phyloP scores from a whole-genome alignment of 2,888 invertebrate species.

The Electrophaes corylata region DNA sequence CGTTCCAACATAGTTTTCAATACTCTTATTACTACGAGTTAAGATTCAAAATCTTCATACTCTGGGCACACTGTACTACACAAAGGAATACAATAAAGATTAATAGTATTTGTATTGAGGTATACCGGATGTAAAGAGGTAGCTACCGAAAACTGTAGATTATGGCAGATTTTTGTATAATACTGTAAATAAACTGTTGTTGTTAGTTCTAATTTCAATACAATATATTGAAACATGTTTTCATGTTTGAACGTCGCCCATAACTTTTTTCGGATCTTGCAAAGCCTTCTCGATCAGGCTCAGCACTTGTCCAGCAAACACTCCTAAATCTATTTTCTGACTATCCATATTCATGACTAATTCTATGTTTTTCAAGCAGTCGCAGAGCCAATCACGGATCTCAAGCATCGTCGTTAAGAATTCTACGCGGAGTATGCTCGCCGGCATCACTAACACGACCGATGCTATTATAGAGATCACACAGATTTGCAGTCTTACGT shows the following conservation, averaged over 20 bases:
- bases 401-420: slow-evolving; percentile 87
- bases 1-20: background rate
- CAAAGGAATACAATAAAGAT: slow-evolving; percentile 11
- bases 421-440: slow-evolving; percentile 81
- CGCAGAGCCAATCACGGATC: slow-evolving; percentile 87
- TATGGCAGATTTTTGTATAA: background rate
- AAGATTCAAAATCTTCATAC: slow-evolving; percentile 37
- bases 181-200: background rate
- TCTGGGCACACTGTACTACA: slow-evolving; percentile 30
- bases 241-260: too few relatives aligned
- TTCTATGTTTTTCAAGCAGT: slow-evolving; percentile 80
- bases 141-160: background rate
- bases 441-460: slow-evolving; percentile 86
- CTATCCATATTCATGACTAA: slow-evolving; percentile 82
- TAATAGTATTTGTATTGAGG: background rate
- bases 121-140: background rate
- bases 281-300: slow-evolving; percentile 80
- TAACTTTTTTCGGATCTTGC: too few relatives aligned
- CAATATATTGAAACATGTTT: too few relatives aligned
- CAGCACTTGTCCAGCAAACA: slow-evolving; percentile 86
- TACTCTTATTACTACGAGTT: slow-evolving; percentile 13
- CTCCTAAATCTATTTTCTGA: slow-evolving; percentile 85
- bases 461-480: slow-evolving; percentile 88
- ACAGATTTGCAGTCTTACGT: slow-evolving; percentile 87
- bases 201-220: background rate